A percentile compares a stretch with the other conserved stretches of the same genome.
Conservation (phyloP, 2,888 invertebrate genomes). For the Monoplex corrugatus region DNA sequence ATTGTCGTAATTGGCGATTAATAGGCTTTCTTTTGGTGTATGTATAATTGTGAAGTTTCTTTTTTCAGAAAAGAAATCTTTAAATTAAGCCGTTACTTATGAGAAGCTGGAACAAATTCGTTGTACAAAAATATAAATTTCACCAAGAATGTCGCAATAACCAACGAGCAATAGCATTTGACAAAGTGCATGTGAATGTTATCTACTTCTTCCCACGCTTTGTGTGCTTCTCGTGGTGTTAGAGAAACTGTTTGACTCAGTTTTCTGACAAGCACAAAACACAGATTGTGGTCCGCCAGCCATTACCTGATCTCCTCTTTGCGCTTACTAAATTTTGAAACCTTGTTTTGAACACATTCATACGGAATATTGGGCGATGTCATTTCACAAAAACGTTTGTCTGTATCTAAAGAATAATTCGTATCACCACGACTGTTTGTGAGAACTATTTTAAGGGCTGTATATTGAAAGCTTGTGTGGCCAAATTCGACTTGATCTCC, state of each 20-base stretch:
- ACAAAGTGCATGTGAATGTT: background rate
- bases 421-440: background rate
- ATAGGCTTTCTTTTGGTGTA: background rate
- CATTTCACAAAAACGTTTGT: background rate
- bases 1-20: background rate
- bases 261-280: slow-evolving; percentile 33
- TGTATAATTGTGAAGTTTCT: background rate
- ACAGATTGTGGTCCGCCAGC: background rate
- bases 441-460: background rate
- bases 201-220: background rate
- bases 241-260: background rate
- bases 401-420: background rate
- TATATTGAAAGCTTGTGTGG: background rate
- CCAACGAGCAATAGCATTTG: background rate
- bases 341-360: background rate
- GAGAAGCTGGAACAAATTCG: background rate
- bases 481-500: background rate
- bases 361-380: background rate
- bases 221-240: no score
- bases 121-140: background rate
- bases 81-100: background rate
- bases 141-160: background rate
- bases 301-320: background rate
- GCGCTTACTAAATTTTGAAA: background rate
- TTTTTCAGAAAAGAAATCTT: background rate